These are phyloP conservation scores for Trialeurodes vaporariorum DNA, from an alignment of 1,140 invertebrate species.

Conservation along the genomic window DNA sequence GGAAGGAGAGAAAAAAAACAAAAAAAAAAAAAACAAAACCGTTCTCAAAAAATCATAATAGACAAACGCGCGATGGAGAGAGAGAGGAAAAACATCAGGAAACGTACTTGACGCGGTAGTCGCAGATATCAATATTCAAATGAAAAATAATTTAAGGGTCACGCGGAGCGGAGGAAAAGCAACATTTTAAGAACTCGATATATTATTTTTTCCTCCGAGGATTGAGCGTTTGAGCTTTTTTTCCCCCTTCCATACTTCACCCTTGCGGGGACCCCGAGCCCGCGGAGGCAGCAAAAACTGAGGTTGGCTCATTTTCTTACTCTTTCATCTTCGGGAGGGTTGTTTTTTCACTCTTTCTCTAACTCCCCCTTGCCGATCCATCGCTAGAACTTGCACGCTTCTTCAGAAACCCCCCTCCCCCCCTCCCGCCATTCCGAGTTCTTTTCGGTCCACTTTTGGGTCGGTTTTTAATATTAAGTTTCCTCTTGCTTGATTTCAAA, in stretches of 20 bases:
- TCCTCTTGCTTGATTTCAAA: constrained; percentile 1
- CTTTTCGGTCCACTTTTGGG: not conserved
- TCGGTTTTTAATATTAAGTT: not conserved
- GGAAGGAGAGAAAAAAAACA: not conserved
- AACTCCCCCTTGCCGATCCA: too few relatives aligned
- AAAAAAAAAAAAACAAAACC: too few relatives aligned
- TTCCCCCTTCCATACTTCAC: not conserved
- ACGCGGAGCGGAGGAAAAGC: not conserved
- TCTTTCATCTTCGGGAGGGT: not conserved
- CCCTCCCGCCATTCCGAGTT: not conserved
- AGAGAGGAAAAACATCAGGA: too few relatives aligned
- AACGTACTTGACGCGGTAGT: too few relatives aligned
- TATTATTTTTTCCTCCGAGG: not conserved
- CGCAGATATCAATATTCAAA: not conserved
- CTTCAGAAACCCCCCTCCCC: too few relatives aligned
- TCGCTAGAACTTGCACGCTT: too few relatives aligned
- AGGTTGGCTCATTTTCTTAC: not conserved
- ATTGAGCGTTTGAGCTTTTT: not conserved
- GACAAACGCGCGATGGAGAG: not conserved
- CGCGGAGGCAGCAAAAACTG: not conserved
- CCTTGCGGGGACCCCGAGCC: too few relatives aligned
- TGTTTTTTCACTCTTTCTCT: too few relatives aligned
- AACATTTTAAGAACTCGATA: not conserved
- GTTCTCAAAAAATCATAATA: not conserved
- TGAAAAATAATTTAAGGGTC: not conserved